These are phyloP conservation scores for Syngnathus rostellatus DNA, from an alignment of 2,797 vertebrate genomes.

Conservation along the genomic window DNA sequence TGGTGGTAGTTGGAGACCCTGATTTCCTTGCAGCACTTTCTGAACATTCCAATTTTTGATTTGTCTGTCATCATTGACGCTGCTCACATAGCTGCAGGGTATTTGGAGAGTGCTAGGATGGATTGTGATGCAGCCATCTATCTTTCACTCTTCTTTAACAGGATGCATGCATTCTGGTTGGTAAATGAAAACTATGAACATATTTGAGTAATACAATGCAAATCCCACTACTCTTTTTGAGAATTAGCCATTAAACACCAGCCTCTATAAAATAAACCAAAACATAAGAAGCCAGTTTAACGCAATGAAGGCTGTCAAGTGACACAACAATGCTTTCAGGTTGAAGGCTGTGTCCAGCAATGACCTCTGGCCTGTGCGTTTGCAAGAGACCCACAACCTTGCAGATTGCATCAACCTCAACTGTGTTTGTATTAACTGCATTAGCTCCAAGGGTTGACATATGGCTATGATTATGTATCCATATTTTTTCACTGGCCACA, in stretches of 20 bases:
- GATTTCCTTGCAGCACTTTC: too few species aligned
- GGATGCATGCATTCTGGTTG: too few species aligned
- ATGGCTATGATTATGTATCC: neutral
- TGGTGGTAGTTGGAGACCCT: too few species aligned
- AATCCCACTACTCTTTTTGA: too few species aligned
- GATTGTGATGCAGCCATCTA: too few species aligned
- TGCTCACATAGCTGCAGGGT: too few species aligned
- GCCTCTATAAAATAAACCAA: slow-evolving; percentile 1
- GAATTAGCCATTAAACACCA: neutral
- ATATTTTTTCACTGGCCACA: neutral
- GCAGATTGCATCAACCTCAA: slow-evolving; percentile 10
- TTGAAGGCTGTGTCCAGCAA: neutral
- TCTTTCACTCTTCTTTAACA: too few species aligned
- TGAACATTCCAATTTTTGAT: too few species aligned
- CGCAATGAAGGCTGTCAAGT: neutral
- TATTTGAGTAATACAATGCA: too few species aligned
- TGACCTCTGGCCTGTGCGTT: slow-evolving; percentile 37
- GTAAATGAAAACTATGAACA: too few species aligned
- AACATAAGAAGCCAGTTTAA: neutral
- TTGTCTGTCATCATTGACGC: too few species aligned
- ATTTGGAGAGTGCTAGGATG: too few species aligned
- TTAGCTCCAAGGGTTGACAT: slow-evolving; percentile 12
- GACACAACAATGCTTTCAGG: neutral
- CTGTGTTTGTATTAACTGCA: slow-evolving; percentile 6
- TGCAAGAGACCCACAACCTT: neutral